Conservation (phyloP, 2,797 vertebrate genomes). For the Cyprinodon diabolis region DNA sequence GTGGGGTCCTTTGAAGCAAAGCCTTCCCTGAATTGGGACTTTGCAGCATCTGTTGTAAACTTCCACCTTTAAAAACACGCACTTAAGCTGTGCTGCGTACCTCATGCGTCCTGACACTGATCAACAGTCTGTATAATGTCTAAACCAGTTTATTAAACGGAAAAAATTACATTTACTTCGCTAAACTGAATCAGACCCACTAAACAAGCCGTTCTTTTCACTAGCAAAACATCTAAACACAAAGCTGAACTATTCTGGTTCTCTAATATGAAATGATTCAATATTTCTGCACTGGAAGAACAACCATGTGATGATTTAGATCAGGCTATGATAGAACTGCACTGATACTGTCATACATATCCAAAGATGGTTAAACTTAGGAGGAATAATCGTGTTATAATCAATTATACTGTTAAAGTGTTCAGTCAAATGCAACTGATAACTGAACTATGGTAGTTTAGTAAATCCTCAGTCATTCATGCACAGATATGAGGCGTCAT, state of each 20-base stretch:
- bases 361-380: neutral
- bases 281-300: neutral
- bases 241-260: neutral
- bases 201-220: conserved; percentile 7
- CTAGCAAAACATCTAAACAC: conserved; percentile 9
- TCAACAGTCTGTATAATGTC: too few species aligned
- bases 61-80: too few species aligned
- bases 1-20: too few species aligned
- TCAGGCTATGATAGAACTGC: neutral
- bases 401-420: neutral
- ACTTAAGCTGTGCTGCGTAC: too few species aligned
- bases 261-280: neutral
- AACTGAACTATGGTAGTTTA: neutral
- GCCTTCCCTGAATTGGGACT: too few species aligned
- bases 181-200: neutral
- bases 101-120: too few species aligned
- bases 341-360: neutral
- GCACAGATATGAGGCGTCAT: neutral
- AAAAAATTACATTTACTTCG: too few species aligned
- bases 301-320: conserved; percentile 5
- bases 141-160: too few species aligned
- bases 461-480: neutral
- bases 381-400: neutral
- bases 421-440: neutral
- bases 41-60: too few species aligned